Evolutionary conservation across 2,888 invertebrate genomes (phyloP), one percentile per base, ranked within the genome.

Genomic region (Acronicta leporina): DNA sequence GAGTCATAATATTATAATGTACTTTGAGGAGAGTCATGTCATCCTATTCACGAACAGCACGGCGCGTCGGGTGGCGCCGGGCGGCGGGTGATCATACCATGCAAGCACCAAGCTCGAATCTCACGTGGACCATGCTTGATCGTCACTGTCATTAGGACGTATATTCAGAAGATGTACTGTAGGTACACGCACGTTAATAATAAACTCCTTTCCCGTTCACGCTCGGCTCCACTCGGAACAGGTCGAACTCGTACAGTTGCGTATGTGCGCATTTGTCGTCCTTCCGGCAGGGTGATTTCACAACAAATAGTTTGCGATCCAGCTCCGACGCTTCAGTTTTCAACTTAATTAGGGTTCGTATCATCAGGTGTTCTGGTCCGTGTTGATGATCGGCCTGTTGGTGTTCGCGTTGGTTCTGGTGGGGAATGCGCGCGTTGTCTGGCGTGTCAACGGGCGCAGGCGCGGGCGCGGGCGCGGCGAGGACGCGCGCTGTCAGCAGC

Each of bases 181-280:
- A n/a, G 7, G 1, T 7, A 7, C 1, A 15, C 10, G 11, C 15
- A 2, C 10, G 25, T 78, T 63, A 77, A 27, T 77, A 75, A 48
- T 72, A 62, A n/a, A 64, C 46, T 30, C 66, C 25, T 30, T 53
- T 65, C n/a, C 62, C 52, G 45, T 42, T 52, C 25, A 46, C 45
- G 41, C 58, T 41, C 6, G 74, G 67, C 14, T 59, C 64, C 20
- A 47, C 63, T 14, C 47, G 63, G 27, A 81, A 51, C 47, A 83
- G 60, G 62, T 82, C 64, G 40, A 83, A 80, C 62, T 80, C 73
- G 68, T 79, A 83, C 43, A 77, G 61, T 27, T 77, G 59, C n/a
- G 49, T 43, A 27, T 58, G 67, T 30, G 33, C 51, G 62, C 77
- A 80, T 5, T 68, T 59, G 2, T 48, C 46, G 10, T 56, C 48